These are phyloP conservation scores for Coptodon bakossiorum DNA, from an alignment of 2,113 vertebrate species.

Conservation along the genomic window DNA sequence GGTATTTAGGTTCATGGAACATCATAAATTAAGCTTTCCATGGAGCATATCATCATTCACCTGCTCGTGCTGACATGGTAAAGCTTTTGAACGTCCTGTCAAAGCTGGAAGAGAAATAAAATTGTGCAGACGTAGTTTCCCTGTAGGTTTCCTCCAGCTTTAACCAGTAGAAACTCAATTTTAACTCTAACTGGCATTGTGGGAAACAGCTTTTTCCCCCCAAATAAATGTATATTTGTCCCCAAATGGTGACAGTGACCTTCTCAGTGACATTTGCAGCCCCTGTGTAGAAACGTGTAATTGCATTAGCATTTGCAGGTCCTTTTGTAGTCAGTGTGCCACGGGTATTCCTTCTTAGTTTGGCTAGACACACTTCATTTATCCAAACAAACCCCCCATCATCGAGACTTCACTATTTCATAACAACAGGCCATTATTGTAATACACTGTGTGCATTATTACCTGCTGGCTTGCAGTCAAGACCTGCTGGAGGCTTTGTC, in stretches of 20 bases:
- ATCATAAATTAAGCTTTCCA: neutral
- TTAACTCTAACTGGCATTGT: neutral
- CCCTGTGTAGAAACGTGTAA: neutral
- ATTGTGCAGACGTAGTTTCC: neutral
- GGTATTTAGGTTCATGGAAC: neutral
- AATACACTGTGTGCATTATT: conserved; percentile 17
- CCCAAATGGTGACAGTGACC: neutral
- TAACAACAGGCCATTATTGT: conserved; percentile 6
- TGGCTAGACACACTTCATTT: neutral
- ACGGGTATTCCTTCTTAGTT: neutral
- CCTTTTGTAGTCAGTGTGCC: neutral
- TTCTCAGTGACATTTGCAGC: neutral
- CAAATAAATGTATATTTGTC: neutral
- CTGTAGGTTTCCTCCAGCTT: neutral
- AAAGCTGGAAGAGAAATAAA: neutral
- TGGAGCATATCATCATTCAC: neutral
- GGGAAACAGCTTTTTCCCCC: fast-evolving
- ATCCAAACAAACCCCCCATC: neutral
- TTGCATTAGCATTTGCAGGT: neutral
- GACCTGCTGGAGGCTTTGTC: neutral
- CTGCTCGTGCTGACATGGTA: neutral
- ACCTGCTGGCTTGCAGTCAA: conserved; percentile 6
- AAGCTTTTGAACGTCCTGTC: neutral
- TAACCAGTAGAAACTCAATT: neutral
- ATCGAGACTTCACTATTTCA: neutral